These are phyloP conservation scores for Drosophila koepferae DNA, from an alignment of 2,888 invertebrate genomes.

Conservation along the genomic window DNA sequence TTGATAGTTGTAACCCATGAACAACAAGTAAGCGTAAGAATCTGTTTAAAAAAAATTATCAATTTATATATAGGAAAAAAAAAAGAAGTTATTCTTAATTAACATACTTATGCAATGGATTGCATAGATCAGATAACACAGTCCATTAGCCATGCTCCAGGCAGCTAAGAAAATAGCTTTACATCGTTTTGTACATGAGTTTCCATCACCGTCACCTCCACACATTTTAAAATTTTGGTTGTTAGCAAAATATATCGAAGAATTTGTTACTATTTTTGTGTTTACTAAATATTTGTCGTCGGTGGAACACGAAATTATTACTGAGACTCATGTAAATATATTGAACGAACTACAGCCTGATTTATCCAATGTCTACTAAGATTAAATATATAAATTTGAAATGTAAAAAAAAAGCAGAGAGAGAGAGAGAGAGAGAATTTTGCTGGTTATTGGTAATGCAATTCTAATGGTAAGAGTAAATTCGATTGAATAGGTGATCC, in stretches of 20 bases:
- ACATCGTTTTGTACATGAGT: too few species aligned
- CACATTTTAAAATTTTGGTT: neutral
- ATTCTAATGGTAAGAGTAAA: slow-evolving; percentile 8
- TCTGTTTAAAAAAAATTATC: too few species aligned
- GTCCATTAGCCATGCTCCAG: too few species aligned
- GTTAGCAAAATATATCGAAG: neutral
- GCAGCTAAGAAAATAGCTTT: too few species aligned
- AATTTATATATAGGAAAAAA: too few species aligned
- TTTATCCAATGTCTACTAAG: neutral
- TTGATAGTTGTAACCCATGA: too few species aligned
- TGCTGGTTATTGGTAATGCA: neutral
- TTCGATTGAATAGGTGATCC: slow-evolving; percentile 42
- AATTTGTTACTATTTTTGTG: neutral
- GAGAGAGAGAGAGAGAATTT: neutral
- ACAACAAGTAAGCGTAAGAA: too few species aligned
- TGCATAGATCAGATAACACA: too few species aligned
- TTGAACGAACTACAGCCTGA: neutral
- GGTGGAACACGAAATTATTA: neutral
- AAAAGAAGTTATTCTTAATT: too few species aligned
- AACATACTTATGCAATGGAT: too few species aligned
- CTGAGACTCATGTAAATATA: neutral
- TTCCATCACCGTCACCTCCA: too few species aligned
- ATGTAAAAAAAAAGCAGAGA: neutral
- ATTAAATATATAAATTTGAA: neutral
- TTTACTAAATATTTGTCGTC: neutral